Base-by-base conservation (phyloP, 2,888 invertebrate genomes). In the Dynastes grantii region DNA sequence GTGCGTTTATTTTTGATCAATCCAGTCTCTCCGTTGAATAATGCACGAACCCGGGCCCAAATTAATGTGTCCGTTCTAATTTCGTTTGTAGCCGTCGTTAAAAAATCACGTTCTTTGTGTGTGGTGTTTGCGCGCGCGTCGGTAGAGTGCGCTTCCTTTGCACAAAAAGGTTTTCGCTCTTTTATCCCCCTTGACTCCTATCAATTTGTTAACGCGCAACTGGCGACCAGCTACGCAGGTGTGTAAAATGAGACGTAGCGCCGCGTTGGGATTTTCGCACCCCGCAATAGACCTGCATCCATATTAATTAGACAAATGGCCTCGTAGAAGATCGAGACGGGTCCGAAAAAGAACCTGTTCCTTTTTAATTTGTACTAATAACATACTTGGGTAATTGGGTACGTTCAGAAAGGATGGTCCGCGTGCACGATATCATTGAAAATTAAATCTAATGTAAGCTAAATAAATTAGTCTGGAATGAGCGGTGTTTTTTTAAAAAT, bases 1-100 rank as follows among this genome's bases (percentile, higher is more conserved):
- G 73, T 73, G 68, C 22, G 55, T 73, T 73, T 73, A 58, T 73
- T 58, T 61, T 73, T 58, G 58, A 73, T 73, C 58, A 73, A 58
- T 73, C 73, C 40, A 29, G n/a, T 73, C 37, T 45, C 58, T 22
- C 13, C 58, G n/a, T 32, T 73, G 58, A 73, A 73, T 73, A 73
- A 73, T 58, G 29, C 58, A 73, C 58, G 37, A 61, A 73, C 58
- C 11, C 22, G 32, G 73, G 37, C 27, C 32, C 32, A 58, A 58
- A 73, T 73, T 73, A 73, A 58, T 32, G 58, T 40, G 73, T 55
- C 40, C 58, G 73, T 73, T 58, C 58, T 37, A 73, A 73, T 73
- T 73, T 73, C 37, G 73, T 45, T 22, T 29, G 16, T 58, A 58
- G 55, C 8, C 37, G 58, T 40, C 40, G 58, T 73, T 58, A 58